Evolutionary conservation across 2,888 invertebrate species (phyloP).

Genomic region (Arrhopalites spinosus): DNA sequence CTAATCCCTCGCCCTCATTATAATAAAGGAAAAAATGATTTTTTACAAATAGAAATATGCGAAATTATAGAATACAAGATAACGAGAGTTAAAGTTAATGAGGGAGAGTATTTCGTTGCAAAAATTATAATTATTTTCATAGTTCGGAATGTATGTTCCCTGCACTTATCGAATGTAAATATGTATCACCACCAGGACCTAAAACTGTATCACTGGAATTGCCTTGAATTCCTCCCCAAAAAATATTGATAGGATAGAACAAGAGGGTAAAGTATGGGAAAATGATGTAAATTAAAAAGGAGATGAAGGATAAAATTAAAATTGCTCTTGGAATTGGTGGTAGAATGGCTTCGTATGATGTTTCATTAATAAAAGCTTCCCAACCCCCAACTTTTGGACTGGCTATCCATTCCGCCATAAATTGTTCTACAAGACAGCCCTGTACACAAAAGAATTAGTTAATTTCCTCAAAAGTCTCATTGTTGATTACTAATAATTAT

Average conservation of each 20-base stretch:
- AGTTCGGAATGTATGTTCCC: conserved; percentile 12
- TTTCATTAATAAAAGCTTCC: conserved; percentile 51
- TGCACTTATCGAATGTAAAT: not conserved
- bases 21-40: too few relatives aligned
- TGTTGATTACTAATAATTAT: too few relatives aligned
- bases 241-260: not conserved
- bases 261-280: not conserved
- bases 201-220: not conserved
- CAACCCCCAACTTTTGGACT: conserved; percentile 49
- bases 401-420: conserved; percentile 54
- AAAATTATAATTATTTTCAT: too few relatives aligned
- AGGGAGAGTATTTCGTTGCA: too few relatives aligned
- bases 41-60: too few relatives aligned
- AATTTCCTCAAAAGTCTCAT: too few relatives aligned
- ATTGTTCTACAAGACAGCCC: conserved; percentile 53
- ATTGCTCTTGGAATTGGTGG: conserved; percentile 51
- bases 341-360: conserved; percentile 47
- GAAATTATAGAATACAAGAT: too few relatives aligned
- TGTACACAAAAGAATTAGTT: too few relatives aligned
- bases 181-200: not conserved
- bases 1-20: too few relatives aligned
- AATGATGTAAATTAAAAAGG: conserved; percentile 18
- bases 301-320: conserved; percentile 40
- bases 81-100: too few relatives aligned
- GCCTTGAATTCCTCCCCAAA: not conserved